Conservation (phyloP, 2,888 invertebrate genomes). For the Allygus modestus region DNA sequence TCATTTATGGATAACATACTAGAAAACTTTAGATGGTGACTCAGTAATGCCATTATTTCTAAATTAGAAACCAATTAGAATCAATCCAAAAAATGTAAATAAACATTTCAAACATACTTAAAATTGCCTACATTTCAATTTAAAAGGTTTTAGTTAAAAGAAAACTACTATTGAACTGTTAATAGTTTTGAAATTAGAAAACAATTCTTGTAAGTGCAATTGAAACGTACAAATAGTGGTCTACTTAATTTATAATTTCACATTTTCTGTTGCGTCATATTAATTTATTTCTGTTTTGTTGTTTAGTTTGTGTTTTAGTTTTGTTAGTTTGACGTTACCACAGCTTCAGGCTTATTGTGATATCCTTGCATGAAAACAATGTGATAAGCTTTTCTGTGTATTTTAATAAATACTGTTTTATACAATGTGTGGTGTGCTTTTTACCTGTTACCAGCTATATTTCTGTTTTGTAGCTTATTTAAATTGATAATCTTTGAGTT, state of each 20-base stretch:
- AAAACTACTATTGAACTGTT: no score
- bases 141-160: no score
- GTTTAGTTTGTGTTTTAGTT: conserved; percentile 29
- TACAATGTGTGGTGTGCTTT: not conserved
- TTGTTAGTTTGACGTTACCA: conserved; percentile 41
- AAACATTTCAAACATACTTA: no score
- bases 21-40: no score
- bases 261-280: conserved; percentile 12
- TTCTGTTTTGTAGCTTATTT: not conserved
- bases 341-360: conserved; percentile 39
- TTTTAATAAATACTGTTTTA: conserved; percentile 51
- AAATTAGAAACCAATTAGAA: no score
- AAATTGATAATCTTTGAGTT: no score
- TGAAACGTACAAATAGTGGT: conserved; percentile 33
- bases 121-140: no score
- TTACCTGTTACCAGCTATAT: not conserved
- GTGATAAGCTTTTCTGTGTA: conserved; percentile 55
- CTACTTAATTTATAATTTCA: not conserved
- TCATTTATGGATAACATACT: no score
- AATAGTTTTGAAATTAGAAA: no score
- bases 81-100: no score
- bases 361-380: conserved; percentile 33
- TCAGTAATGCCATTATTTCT: no score
- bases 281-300: conserved; percentile 46
- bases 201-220: no score